Evolutionary conservation across 2,797 vertebrate genomes (phyloP).

Genomic region (Cossypha dichroa): DNA sequence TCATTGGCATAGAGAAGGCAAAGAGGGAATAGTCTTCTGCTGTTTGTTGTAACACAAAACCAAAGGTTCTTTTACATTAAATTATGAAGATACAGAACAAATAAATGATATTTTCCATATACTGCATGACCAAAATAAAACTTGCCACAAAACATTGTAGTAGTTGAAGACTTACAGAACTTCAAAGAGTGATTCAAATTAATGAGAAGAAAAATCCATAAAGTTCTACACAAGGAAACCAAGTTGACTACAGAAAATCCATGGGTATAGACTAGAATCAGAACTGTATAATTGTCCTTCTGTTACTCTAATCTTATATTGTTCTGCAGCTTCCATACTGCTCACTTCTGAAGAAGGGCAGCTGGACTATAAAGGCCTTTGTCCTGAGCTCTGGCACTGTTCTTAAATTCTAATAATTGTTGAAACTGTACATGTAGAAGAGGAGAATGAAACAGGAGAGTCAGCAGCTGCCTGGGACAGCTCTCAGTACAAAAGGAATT

Average conservation of each 20-base stretch:
- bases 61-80: not conserved
- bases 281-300: not conserved
- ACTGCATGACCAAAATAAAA: not conserved
- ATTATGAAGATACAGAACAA: not conserved
- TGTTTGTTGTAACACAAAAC: not conserved
- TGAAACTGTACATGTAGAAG: not conserved
- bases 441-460: not conserved
- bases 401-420: not conserved
- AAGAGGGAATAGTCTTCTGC: not conserved
- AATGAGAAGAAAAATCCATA: not conserved
- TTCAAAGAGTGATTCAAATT: not conserved
- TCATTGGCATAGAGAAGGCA: not conserved
- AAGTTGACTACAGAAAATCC: not conserved
- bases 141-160: not conserved
- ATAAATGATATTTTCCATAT: not conserved
- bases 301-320: not conserved
- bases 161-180: not conserved
- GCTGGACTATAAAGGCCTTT: not conserved
- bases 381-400: not conserved
- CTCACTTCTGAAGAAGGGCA: not conserved
- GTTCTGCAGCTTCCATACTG: not conserved
- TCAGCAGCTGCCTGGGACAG: not conserved
- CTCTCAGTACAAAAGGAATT: not conserved
- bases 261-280: not conserved
- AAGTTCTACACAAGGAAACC: not conserved